phyloP scores from a whole-genome alignment of 2,797 vertebrate genomes.

The Alfaro cultratus region DNA sequence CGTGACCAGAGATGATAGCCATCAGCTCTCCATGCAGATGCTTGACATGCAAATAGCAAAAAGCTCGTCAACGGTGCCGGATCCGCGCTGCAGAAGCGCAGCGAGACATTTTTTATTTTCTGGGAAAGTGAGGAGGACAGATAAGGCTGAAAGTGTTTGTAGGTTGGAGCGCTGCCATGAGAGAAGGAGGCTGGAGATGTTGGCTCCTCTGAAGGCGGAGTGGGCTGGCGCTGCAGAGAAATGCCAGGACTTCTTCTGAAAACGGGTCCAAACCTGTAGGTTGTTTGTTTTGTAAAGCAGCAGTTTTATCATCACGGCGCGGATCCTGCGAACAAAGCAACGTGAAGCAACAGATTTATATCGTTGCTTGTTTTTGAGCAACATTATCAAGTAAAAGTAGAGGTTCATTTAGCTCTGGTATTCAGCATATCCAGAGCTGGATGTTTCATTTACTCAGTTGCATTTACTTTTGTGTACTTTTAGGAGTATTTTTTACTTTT shows the following conservation, averaged over 20 bases:
- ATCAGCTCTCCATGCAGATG: constrained; percentile 33
- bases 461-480: no score
- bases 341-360: neutral
- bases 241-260: constrained; percentile 61
- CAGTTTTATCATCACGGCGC: constrained; percentile 1
- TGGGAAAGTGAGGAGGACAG: constrained; percentile 49
- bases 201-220: constrained; percentile 68
- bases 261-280: constrained; percentile 59
- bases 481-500: no score
- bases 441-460: no score
- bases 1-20: constrained; percentile 26
- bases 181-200: constrained; percentile 73
- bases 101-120: constrained; percentile 9
- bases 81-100: constrained; percentile 23
- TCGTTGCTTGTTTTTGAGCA: neutral
- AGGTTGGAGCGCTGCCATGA: constrained; percentile 70
- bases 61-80: neutral
- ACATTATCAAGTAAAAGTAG: neutral
- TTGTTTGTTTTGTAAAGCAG: constrained; percentile 31
- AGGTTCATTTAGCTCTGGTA: neutral
- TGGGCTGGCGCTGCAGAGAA: constrained; percentile 57
- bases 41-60: constrained; percentile 18
- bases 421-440: neutral
- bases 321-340: constrained; percentile 23
- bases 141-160: constrained; percentile 63